Base-by-base conservation (phyloP, 2,113 vertebrate genomes). In the Phaethon lepturus region DNA sequence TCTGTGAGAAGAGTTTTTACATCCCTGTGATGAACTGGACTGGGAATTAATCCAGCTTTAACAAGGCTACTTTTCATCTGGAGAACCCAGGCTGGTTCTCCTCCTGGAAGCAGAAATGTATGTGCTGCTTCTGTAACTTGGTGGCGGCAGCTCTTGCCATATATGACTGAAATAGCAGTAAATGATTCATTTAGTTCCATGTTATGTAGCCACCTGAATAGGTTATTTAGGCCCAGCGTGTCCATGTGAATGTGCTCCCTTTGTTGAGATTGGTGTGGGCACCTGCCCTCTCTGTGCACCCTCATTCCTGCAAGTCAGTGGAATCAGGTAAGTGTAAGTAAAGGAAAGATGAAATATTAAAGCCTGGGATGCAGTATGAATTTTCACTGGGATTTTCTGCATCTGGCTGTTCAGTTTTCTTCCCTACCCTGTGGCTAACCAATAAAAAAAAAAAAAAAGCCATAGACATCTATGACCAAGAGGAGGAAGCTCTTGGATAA, bases 321-420 rank as follows among this genome's bases (percentile, higher is more conserved):
- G 13, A 96, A 69, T 79, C 40, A 13, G 8, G 10, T 26, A 62
- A 74, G 31, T 49, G 72, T 49, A 62, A 93, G 53, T 67, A 50
- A 76, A 87, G 18, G 26, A 47, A 52, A 31, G 49, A 92, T 91
- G 3, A 93, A 96, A 96, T 95, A 94, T 94, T 95, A 83, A 96
- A 49, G n/a, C 19, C 74, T 45, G 20, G 49, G 53, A 67, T 58
- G 40, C 8, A 38, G 13, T 38, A 10, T 33, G 71, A 90, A 23
- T 69, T 31, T n/a, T n/a, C 59, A 35, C 53, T 56, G 29, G 12
- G 15, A 5, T 69, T 86, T 86, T 20, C n/a, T 69, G 55, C 9
- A 56, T 88, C 75, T 55, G 3, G 13, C 26, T 68, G 38, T 49
- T 74, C 25, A 35, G n/a, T 75, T 53, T 82, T 86, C 35, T 10